Base-by-base conservation (phyloP, 2,797 vertebrate genomes). In the Rachycentron canadum region DNA sequence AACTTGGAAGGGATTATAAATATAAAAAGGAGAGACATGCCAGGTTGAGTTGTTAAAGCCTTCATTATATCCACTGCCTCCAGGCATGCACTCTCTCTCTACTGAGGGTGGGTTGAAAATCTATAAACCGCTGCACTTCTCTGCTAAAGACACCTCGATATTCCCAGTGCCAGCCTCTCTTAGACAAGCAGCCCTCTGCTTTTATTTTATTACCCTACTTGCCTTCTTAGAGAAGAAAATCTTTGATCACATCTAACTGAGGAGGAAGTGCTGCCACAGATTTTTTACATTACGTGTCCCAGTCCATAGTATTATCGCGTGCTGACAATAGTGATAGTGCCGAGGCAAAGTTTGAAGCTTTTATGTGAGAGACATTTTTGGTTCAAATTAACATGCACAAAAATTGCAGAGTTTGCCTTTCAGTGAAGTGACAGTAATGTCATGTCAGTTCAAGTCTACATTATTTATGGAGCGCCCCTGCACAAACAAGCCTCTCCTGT, bases 31-130 rank as follows among this genome's bases (percentile, higher is more conserved):
- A 60, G 66, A 76, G 64, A 58, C 7, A 64, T 40, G 32, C 60
- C 57, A 30, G 63, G 68, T 64, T 68, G 40, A 23, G 26, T 25
- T 64, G 41, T 69, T 59, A 53, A 43, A 82, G 19, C 25, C 30
- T 66, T 61, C 28, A 73, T 78, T 76, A 76, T 60, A 82, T 75
- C 41, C n/a, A 66, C 55, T 45, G 75, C 73, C 75, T 57, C 9
- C 67, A 79, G 83, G 28, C 67, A 65, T 30, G 50, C 49, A 56
- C 25, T 77, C 45, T 32, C 19, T 67, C 45, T 67, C 30, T 77
- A 21, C 49, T n/a, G 62, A 72, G 36, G 30, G 45, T 59, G 13
- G 23, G 8, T 7, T 64, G 21, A 28, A 86, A 59, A 83, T 64
- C 23, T 63, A 65, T 56, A 68, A 78, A 50, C 32, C n/a, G 9